phyloP scores from a whole-genome alignment of 2,797 vertebrate species.

The Anas georgica region DNA sequence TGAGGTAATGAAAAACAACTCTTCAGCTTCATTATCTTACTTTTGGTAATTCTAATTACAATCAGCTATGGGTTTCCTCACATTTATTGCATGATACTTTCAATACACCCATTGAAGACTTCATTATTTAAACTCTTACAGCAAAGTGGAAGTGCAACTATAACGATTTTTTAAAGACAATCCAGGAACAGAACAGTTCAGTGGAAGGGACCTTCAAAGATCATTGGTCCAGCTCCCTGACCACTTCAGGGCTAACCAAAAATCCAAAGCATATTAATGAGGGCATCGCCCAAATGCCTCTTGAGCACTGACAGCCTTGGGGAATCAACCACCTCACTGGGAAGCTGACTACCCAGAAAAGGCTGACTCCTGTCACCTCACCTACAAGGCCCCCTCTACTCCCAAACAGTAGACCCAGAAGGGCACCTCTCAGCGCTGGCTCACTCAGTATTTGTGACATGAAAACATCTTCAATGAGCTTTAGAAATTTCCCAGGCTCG shows the following conservation, averaged over 20 bases:
- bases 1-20: slow-evolving; percentile 27
- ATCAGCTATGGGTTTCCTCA: background rate
- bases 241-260: background rate
- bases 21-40: slow-evolving; percentile 17
- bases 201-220: background rate
- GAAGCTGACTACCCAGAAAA: background rate
- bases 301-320: background rate
- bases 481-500: too few species aligned
- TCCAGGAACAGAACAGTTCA: background rate
- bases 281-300: background rate
- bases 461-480: too few species aligned
- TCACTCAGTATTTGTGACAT: too few species aligned
- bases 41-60: slow-evolving; percentile 34
- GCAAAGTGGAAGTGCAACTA: background rate
- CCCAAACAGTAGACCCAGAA: too few species aligned
- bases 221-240: background rate
- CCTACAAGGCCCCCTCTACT: too few species aligned
- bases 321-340: background rate
- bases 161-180: background rate
- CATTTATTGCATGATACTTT: background rate
- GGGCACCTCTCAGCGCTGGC: too few species aligned
- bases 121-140: slow-evolving; percentile 11
- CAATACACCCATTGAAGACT: background rate
- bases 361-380: too few species aligned
- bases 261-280: background rate